phyloP scores from a whole-genome alignment of 2,888 invertebrate species.

The Oegoconia quadripuncta region DNA sequence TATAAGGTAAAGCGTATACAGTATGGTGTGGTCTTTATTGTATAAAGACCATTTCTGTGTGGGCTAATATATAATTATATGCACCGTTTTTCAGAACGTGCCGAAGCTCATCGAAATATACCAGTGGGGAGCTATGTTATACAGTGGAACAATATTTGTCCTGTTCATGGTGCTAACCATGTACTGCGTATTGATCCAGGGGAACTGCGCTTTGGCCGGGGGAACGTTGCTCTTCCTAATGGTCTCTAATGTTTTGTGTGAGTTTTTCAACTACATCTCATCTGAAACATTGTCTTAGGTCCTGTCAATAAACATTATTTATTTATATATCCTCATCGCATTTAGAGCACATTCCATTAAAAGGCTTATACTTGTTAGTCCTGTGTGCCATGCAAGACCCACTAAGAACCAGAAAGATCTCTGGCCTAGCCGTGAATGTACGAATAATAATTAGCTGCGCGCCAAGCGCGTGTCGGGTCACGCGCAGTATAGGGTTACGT shows the following conservation, averaged over 20 bases:
- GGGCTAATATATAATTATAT: background rate
- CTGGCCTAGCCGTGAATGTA: too few relatives aligned
- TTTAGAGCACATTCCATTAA: too few relatives aligned
- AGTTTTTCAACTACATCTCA: slow-evolving; percentile 26
- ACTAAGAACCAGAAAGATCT: too few relatives aligned
- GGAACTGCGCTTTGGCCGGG: slow-evolving; percentile 43
- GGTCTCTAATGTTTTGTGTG: slow-evolving; percentile 36
- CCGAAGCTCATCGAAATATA: slow-evolving; percentile 52
- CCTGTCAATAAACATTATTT: too few relatives aligned
- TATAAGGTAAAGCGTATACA: background rate
- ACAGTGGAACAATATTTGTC: slow-evolving; percentile 32
- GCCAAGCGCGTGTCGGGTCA: too few relatives aligned
- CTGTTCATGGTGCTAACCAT: slow-evolving; percentile 39
- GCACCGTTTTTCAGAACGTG: slow-evolving; percentile 38
- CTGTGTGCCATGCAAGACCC: too few relatives aligned
- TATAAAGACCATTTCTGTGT: background rate
- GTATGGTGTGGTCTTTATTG: background rate
- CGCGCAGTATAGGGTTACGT: too few relatives aligned
- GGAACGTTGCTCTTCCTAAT: slow-evolving; percentile 34
- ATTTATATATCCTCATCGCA: too few relatives aligned
- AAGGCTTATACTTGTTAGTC: too few relatives aligned
- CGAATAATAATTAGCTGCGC: too few relatives aligned
- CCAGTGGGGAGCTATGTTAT: slow-evolving; percentile 49
- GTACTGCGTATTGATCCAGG: slow-evolving; percentile 50
- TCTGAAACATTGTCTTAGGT: too few relatives aligned